Evolutionary conservation across 35 echinoderm and acorn worm species (phyloP), one percentile per base, ranked within the genome.

Genomic region (Antedon bifida): DNA sequence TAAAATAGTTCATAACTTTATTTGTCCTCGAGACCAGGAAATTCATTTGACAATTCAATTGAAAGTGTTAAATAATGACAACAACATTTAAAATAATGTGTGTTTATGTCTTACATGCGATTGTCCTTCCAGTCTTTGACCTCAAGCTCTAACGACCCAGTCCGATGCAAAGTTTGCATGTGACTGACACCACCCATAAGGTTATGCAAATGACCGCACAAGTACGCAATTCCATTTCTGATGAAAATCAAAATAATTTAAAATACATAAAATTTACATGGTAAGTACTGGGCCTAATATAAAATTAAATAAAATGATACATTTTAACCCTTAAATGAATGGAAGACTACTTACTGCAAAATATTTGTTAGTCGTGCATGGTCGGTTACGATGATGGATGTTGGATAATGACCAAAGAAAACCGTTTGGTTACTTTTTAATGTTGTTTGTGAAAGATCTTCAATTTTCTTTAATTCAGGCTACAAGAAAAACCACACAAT

Each of bases 151-250:
- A 92, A 80, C 7, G 88, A 82, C 14, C 90, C 90, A 32, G 85
- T 80, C 32, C 84, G 84, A 34, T 97, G 90, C 7, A 92, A 76
- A 0, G 88, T 85, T 31, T 92, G 81, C 88, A 97, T 92, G 30
- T 88, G 83, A 39, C 76, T 88, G 0, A 92, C 64, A 32, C 35
- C 51, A 32, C 88, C 84, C 39, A 83, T 91, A 35, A 99, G 77
- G 83, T 85, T 92, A 73, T 99, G 95, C 31, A 99, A 82, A 78
- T 99, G 95, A 31, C 95, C 95, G 81, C 95, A 99, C 29, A 99
- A 46, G 81, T 99, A 92, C 21, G 95, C 87, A 79, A 90, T 92
- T 14, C 88, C 90, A 75, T 85, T 82, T 46, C 95, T 99, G 80
- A 11, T 46, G 90, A 29, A 38, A 87, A 44, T 36, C 76, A 30